phyloP scores from a whole-genome alignment of 1,140 invertebrate genomes.

The Drosophila parabipectinata region DNA sequence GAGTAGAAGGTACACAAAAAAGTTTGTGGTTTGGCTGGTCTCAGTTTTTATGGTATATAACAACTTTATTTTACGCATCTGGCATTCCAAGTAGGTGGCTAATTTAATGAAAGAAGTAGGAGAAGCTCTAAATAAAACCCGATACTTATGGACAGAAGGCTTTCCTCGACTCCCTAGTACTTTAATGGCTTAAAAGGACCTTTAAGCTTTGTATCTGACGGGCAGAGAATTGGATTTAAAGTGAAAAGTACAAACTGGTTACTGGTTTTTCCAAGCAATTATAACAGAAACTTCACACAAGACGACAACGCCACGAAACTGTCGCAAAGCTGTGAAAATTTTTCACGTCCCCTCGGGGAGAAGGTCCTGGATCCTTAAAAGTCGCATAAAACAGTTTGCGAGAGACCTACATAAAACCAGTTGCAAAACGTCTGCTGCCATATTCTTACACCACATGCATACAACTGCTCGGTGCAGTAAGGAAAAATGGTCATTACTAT shows the following conservation, averaged over 20 bases:
- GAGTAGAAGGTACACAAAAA: not conserved
- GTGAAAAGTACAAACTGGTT: not conserved
- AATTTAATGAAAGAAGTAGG: not conserved
- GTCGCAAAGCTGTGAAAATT: conserved; percentile 1
- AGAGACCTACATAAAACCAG: conserved; percentile 6
- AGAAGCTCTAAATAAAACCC: not conserved
- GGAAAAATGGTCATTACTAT: conserved; percentile 73
- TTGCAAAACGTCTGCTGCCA: conserved; percentile 4
- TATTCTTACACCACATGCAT: conserved; percentile 2
- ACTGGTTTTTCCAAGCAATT: not conserved
- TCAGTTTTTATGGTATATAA: conserved; percentile 1
- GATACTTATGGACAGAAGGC: not conserved
- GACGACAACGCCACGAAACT: not conserved
- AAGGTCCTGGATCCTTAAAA: not conserved
- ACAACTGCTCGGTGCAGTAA: conserved; percentile 39
- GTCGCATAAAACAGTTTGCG: conserved; percentile 3
- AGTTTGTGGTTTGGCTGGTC: not conserved
- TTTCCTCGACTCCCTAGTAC: no score
- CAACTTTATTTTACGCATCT: not conserved
- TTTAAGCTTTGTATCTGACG: not conserved
- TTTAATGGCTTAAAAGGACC: no score
- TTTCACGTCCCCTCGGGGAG: not conserved
- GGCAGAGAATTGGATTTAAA: not conserved
- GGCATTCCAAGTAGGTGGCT: conserved; percentile 1
- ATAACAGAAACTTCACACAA: not conserved